Evolutionary conservation across 2,797 vertebrate genomes (phyloP).

Genomic region (Loriculus beryllinus): DNA sequence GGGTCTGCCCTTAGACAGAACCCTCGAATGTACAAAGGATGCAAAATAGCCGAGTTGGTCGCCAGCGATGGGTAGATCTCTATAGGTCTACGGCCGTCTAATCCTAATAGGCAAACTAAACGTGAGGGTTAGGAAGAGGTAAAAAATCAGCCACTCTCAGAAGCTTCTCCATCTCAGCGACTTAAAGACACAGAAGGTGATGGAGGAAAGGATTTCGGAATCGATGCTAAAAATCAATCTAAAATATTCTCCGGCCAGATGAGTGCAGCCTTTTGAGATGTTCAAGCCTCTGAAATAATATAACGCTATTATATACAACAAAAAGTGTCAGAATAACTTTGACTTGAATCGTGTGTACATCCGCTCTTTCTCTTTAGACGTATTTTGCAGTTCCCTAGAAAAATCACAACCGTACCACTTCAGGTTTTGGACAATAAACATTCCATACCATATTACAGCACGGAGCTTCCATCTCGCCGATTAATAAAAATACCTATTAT

Average conservation of each 20-base stretch:
- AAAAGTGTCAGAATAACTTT: not conserved
- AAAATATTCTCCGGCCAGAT: not conserved
- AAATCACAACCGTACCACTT: not conserved
- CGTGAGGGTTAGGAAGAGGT: not conserved
- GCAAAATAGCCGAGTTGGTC: not conserved
- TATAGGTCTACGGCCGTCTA: not conserved
- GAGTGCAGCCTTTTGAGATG: not conserved
- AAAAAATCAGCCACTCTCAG: accelerated
- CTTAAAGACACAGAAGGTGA: not conserved
- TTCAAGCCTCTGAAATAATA: not conserved
- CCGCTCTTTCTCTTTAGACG: not conserved
- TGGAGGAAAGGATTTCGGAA: not conserved
- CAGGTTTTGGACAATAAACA: not conserved
- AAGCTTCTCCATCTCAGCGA: not conserved
- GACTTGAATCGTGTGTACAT: not conserved
- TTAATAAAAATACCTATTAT: not conserved
- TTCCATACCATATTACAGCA: not conserved
- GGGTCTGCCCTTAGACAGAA: not conserved
- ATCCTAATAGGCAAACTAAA: not conserved
- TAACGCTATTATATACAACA: not conserved
- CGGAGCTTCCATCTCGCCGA: not conserved
- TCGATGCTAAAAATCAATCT: not conserved
- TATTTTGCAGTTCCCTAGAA: not conserved
- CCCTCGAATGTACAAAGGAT: not conserved
- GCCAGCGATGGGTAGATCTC: not conserved